Evolutionary conservation across 2,797 vertebrate genomes (phyloP), one percentile per base, ranked within the genome.

Genomic region (Centropyge bicolor): DNA sequence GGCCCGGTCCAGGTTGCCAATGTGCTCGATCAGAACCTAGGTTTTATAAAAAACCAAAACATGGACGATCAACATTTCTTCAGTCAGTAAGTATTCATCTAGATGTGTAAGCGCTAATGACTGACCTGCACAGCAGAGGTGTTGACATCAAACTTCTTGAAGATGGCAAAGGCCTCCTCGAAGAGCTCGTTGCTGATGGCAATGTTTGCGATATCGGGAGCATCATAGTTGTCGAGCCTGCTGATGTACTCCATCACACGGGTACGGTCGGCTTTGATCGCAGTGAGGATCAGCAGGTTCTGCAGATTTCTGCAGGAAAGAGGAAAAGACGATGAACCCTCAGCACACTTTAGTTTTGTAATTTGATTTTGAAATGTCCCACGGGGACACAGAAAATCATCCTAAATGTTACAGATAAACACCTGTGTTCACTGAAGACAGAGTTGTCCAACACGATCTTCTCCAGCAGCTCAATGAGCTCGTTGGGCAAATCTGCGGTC

Each of bases 231-330:
- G 94, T 99, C 98, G 74, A 99, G 90, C 54, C 98, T 96, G 85
- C 98, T 99, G 91, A 99, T 99, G 91, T 99, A 99, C 76, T 99
- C 98, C 98, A 99, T 99, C 86, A 99, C 98, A 35, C 98, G 97
- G 7, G 98, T 99, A 6, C 97, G 97, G 77, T 99, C 98, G 10
- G 98, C 98, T 92, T 99, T 99, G 93, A 99, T 99, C 0, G 98
- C 98, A 1, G 98, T 99, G 19, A 99, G 95, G 91, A 99, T 99
- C 76, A 99, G 95, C 68, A 99, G 96, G 90, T 99, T 99, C 94
- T 99, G 98, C 70, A 99, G 96, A 79, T 99, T 99, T 93, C 98
- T 99, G 60, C 66, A 5, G 35, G 8, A 54, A 12, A 68, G 10
- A 38, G 12, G 12, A 48, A 11, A 22, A 8, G 24, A 59, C 16